A percentile compares a stretch with the other conserved stretches of the same genome.
Conservation (phyloP, 2,113 vertebrate species). For the Phalacrocorax carbo region DNA sequence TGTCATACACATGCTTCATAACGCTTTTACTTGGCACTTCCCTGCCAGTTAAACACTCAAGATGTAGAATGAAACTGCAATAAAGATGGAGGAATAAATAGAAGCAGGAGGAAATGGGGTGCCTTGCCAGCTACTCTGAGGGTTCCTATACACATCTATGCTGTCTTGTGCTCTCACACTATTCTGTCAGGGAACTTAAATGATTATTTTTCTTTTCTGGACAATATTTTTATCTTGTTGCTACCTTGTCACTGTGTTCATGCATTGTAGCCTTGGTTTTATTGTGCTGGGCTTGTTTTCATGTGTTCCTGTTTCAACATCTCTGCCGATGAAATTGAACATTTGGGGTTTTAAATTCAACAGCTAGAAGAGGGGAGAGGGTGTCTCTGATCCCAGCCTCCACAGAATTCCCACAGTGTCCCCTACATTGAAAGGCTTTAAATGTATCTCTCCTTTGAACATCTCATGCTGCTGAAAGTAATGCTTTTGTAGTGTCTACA, state of each 20-base stretch:
- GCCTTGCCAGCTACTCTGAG: not conserved
- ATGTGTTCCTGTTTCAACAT: not conserved
- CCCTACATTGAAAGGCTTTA: constrained; percentile 22
- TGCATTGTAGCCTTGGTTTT: not conserved
- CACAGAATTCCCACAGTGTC: not conserved
- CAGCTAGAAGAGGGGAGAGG: not conserved
- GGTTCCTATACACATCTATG: not conserved
- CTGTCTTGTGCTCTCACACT: not conserved
- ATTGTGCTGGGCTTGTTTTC: not conserved
- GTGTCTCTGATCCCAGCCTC: not conserved
- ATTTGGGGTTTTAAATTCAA: not conserved
- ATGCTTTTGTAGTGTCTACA: constrained; percentile 15
- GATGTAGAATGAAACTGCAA: not conserved
- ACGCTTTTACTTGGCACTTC: not conserved
- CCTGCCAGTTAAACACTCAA: not conserved
- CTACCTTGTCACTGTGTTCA: not conserved
- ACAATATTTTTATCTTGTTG: constrained; percentile 17
- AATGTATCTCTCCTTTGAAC: constrained; percentile 9
- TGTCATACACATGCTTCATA: not conserved
- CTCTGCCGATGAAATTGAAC: not conserved
- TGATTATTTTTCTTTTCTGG: not conserved
- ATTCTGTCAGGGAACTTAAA: not conserved
- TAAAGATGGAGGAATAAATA: not conserved
- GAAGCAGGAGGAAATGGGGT: not conserved
- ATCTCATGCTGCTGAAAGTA: not conserved